phyloP scores from a whole-genome alignment of 2,113 vertebrate species.

The Proterorhinus semilunaris region DNA sequence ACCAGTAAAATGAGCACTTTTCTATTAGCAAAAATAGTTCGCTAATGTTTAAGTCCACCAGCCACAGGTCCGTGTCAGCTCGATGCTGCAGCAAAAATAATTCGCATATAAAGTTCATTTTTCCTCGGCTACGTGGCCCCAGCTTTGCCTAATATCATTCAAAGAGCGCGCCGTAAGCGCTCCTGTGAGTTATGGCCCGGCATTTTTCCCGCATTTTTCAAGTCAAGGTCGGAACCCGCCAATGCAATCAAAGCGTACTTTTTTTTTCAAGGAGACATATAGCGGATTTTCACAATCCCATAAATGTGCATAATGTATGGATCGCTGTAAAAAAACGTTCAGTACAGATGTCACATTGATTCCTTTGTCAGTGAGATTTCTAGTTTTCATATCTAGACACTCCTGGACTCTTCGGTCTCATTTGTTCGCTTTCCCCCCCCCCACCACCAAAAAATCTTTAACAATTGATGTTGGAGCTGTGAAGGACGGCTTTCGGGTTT shows the following conservation, averaged over 20 bases:
- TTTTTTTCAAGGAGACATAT: constrained; percentile 4
- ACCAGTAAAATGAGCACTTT: too few species aligned
- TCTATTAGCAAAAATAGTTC: too few species aligned
- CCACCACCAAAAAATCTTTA: constrained; percentile 16
- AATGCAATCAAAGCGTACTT: constrained; percentile 2
- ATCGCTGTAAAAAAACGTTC: constrained; percentile 12
- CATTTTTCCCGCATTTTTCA: constrained; percentile 7
- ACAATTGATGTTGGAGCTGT: constrained; percentile 13
- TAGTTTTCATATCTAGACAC: constrained; percentile 31
- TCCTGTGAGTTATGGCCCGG: not conserved
- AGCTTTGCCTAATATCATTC: not conserved
- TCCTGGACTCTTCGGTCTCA: constrained; percentile 14
- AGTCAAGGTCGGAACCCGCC: not conserved
- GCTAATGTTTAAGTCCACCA: too few species aligned
- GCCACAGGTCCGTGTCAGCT: not conserved
- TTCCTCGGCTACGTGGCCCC: not conserved
- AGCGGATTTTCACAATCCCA: not conserved
- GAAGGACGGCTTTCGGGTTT: constrained; percentile 22
- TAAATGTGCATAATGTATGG: constrained; percentile 11
- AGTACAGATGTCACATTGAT: constrained; percentile 27
- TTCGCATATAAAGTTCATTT: not conserved
- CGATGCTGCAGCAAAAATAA: not conserved
- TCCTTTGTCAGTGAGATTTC: constrained; percentile 26
- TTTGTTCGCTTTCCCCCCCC: constrained; percentile 12
- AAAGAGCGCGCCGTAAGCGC: constrained; percentile 3